Conservation (phyloP, 2,797 vertebrate genomes). For the Anguilla pacifica region DNA sequence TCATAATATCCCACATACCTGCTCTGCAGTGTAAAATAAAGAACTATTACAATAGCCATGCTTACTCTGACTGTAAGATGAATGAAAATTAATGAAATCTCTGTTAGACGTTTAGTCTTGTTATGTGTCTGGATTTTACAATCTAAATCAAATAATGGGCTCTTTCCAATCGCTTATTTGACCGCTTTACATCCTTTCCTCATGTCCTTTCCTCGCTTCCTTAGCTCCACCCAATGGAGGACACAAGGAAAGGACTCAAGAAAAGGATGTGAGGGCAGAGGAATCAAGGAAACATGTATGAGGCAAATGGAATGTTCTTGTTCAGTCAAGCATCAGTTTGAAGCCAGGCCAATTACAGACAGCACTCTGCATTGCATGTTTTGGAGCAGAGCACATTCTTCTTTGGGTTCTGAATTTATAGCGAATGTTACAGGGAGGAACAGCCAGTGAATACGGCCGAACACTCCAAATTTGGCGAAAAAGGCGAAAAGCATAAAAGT, state of each 20-base stretch:
- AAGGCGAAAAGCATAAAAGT: not conserved
- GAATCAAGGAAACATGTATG: too few species aligned
- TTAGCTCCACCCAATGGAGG: too few species aligned
- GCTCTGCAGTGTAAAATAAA: slow-evolving; percentile 72
- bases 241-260: too few species aligned
- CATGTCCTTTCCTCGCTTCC: too few species aligned
- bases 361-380: not conserved
- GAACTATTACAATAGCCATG: not conserved
- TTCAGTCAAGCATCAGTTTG: too few species aligned
- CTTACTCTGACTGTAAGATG: not conserved
- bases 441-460: not conserved
- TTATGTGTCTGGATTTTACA: not conserved
- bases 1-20: slow-evolving; percentile 95
- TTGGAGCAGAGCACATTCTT: not conserved
- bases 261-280: too few species aligned
- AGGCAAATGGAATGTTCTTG: too few species aligned
- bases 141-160: not conserved
- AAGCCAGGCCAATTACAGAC: too few species aligned
- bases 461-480: not conserved
- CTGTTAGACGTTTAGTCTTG: not conserved
- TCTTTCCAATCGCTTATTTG: not conserved
- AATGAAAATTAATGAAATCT: not conserved
- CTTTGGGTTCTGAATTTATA: not conserved
- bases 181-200: too few species aligned
- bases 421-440: not conserved